Base-by-base conservation (phyloP, 2,888 invertebrate species). In the Conchocele bisecta region DNA sequence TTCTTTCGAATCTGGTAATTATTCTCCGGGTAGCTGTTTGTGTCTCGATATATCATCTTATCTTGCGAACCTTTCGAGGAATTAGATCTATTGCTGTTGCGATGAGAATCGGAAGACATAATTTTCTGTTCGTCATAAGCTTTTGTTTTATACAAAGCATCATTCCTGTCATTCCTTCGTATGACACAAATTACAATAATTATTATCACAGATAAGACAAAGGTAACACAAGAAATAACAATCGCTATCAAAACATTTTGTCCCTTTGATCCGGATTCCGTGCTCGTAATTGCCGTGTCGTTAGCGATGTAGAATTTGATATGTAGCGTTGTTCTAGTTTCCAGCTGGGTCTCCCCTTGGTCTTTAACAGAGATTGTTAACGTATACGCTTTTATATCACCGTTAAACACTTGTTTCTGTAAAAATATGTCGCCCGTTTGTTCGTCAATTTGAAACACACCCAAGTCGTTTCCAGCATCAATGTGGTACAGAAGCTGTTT, bases 241-340 rank as follows among this genome's bases (percentile, higher is more conserved):
- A 81, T 72, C 11, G 78, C 81, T 11, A 83, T 81, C 17, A 83
- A 42, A 28, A 81, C 61, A 57, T 83, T 80, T 59, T 80, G 75
- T 15, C 74, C 63, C n/a, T 64, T 66, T 20, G 70, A 50, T 17
- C 35, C 50, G 17, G 17, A 24, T 17, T n/a, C 20, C 15, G 61
- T 44, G 15, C 51, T 33, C 15, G 63, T 11, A 13, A 33, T 42
- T 15, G 22, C 24, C 6, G 31, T 58, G 15, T 46, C 57, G 39
- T 75, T 57, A 9, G 80, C 71, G 26, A 76, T 57, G 41, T 60
- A 74, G 50, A 83, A 67, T 24, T 68, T 59, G n/a, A 81, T 57
- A 53, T 73, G 72, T n/a, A 83, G 57, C 9, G 74, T 78, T n/a
- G 66, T 60, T 28, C 58, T 59, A 5, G 73, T 64, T 31, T 69